phyloP scores from a whole-genome alignment of 2,888 invertebrate genomes.

The Drymonia ruficornis region DNA sequence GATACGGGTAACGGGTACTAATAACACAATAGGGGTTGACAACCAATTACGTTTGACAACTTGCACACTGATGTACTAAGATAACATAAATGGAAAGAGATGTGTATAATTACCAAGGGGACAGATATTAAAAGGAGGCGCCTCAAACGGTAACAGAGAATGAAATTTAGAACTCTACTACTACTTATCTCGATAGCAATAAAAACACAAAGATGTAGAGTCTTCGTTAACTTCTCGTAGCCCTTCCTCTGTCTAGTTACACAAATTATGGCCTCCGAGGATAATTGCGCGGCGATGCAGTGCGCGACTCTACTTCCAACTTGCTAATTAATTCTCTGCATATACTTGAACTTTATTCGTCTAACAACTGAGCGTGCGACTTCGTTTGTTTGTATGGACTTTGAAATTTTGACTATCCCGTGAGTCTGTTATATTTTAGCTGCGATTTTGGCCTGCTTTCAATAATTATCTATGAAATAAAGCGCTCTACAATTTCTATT shows the following conservation, averaged over 20 bases:
- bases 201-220: not conserved
- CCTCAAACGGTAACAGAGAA: too few species aligned
- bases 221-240: not conserved
- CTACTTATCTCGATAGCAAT: not conserved
- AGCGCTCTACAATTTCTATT: too few species aligned
- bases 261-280: constrained; percentile 8
- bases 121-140: too few species aligned
- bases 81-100: too few species aligned
- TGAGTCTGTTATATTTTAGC: too few species aligned
- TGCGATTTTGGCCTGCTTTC: too few species aligned
- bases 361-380: not conserved
- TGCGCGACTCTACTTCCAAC: constrained; percentile 1
- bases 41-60: not conserved
- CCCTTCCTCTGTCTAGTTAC: not conserved
- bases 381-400: not conserved
- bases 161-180: not conserved
- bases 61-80: too few species aligned
- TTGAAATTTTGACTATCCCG: too few species aligned
- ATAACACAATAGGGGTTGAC: not conserved
- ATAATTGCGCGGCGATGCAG: not conserved
- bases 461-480: too few species aligned
- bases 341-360: not conserved
- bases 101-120: too few species aligned
- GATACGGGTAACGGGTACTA: not conserved
- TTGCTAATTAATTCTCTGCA: constrained; percentile 2